Conservation (phyloP, 53 echinoderm and acorn worm species). For the Holothuria leucospilota region DNA sequence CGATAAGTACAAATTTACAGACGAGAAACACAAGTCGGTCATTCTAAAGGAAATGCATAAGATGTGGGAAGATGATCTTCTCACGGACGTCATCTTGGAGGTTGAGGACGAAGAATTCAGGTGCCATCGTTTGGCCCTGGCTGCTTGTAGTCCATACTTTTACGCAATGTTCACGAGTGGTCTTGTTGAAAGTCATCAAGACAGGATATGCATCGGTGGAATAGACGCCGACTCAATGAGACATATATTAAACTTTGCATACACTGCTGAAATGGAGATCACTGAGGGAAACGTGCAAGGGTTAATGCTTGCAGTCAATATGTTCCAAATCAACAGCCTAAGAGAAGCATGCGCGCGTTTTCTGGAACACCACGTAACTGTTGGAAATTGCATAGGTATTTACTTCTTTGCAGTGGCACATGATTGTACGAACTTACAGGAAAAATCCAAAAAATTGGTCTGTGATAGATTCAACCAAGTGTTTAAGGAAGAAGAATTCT, state of each 20-base stretch:
- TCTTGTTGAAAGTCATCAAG: conserved; percentile 77
- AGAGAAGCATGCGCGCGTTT: conserved; percentile 95
- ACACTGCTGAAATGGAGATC: conserved; percentile 87
- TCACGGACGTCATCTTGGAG: conserved; percentile 81
- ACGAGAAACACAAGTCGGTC: conserved; percentile 76
- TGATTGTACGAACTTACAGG: conserved; percentile 82
- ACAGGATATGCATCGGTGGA: conserved; percentile 81
- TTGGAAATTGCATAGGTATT: conserved; percentile 88
- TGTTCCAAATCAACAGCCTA: conserved; percentile 92
- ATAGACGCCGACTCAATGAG: conserved; percentile 90
- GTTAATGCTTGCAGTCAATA: conserved; percentile 92
- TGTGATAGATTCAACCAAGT: conserved; percentile 90
- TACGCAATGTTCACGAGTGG: conserved; percentile 84
- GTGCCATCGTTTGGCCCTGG: conserved; percentile 80
- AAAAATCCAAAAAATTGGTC: conserved; percentile 83
- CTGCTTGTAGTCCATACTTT: conserved; percentile 86
- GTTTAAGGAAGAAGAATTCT: conserved; percentile 93
- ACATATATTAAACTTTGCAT: conserved; percentile 80
- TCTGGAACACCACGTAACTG: conserved; percentile 85
- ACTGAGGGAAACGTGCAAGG: conserved; percentile 94
- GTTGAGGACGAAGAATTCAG: conserved; percentile 91
- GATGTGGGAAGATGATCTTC: conserved; percentile 73
- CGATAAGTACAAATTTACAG: conserved; percentile 86
- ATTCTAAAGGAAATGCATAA: conserved; percentile 73
- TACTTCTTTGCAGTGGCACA: conserved; percentile 93